Evolutionary conservation across 2,888 invertebrate genomes (phyloP).

Genomic region (Thera obeliscata): DNA sequence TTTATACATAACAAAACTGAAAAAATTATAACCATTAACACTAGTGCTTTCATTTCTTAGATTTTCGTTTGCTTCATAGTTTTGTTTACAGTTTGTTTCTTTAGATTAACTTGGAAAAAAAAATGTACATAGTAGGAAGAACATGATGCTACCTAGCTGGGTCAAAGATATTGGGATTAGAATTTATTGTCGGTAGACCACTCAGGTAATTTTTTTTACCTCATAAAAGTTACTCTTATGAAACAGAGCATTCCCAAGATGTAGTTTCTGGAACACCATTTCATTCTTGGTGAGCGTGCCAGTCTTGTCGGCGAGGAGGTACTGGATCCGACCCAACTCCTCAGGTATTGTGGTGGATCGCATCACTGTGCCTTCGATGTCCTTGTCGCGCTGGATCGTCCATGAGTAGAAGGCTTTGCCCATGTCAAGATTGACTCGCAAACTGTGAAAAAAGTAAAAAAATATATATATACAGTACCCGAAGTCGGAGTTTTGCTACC

Average conservation of each 20-base stretch:
- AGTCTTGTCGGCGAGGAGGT: slow-evolving; percentile 98
- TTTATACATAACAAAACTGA: too few species aligned
- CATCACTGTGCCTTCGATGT: slow-evolving; percentile 97
- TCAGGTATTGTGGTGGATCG: slow-evolving; percentile 99
- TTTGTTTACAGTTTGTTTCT: too few species aligned
- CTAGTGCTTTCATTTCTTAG: too few species aligned
- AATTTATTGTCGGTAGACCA: too few species aligned
- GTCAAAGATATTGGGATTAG: too few species aligned
- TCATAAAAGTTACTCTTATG: slow-evolving; percentile 90
- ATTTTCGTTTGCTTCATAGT: too few species aligned
- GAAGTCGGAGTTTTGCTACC: too few species aligned
- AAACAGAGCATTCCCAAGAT: slow-evolving; percentile 96
- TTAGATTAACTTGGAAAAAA: too few species aligned
- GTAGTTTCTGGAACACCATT: slow-evolving; percentile 98
- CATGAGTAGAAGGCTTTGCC: slow-evolving; percentile 99
- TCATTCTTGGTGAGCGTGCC: slow-evolving; percentile 99
- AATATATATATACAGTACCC: too few species aligned
- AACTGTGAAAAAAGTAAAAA: slow-evolving; percentile 80
- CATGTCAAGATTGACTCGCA: slow-evolving; percentile 99
- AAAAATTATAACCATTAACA: too few species aligned
- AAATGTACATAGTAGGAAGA: too few species aligned
- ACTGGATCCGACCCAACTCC: slow-evolving; percentile 97
- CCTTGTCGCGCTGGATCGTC: slow-evolving; percentile 96
- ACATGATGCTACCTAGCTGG: too few species aligned
- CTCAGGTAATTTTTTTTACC: slow-evolving; percentile 2